phyloP scores from a whole-genome alignment of 2,113 vertebrate genomes.

The Pteruthius melanotis region DNA sequence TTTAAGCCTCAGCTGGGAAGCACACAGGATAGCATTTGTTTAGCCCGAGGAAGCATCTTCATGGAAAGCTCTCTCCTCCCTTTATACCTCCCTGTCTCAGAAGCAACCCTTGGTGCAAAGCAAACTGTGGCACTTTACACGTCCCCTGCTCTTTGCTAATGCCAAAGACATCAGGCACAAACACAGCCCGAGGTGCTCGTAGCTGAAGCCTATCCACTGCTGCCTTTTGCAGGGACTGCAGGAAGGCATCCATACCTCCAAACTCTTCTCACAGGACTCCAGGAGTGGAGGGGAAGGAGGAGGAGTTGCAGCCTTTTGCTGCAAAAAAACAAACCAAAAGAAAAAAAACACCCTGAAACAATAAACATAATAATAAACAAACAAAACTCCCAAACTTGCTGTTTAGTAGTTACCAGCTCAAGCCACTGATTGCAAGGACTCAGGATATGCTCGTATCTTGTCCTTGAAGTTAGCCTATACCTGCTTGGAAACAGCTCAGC shows the following conservation, averaged over 20 bases:
- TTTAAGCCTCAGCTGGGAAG: conserved; percentile 38
- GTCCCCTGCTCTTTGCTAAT: neutral
- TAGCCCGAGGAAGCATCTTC: conserved; percentile 1
- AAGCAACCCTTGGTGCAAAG: neutral
- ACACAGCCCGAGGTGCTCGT: neutral
- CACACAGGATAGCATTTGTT: conserved; percentile 21
- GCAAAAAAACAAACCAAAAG: neutral
- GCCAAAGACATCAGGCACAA: neutral
- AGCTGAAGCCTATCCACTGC: neutral
- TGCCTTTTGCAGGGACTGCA: neutral
- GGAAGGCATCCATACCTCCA: neutral
- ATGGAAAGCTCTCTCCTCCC: neutral
- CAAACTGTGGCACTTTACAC: neutral
- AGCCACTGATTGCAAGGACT: neutral
- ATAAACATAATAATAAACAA: neutral
- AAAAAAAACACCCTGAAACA: neutral
- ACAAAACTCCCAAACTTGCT: neutral
- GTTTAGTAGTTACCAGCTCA: neutral
- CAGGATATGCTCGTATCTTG: neutral
- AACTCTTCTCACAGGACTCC: neutral
- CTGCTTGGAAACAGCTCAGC: neutral
- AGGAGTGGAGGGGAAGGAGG: neutral
- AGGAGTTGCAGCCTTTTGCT: neutral
- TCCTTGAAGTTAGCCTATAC: neutral
- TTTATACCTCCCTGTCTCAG: neutral